Evolutionary conservation across 2,888 invertebrate genomes (phyloP).

Genomic region (Cheilosia pagana): DNA sequence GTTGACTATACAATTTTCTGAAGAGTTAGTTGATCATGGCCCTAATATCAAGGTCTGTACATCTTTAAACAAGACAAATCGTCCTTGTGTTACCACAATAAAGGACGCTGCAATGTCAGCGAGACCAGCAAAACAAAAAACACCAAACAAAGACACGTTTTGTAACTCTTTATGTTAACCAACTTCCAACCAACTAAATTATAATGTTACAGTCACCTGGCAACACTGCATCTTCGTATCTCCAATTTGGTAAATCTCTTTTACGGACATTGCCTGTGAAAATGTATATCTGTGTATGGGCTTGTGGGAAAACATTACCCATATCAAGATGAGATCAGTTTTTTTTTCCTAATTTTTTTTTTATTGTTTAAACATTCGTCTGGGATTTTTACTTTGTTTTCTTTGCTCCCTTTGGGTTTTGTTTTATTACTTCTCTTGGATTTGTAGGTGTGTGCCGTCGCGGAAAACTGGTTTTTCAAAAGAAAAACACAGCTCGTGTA

Average conservation of each 20-base stretch:
- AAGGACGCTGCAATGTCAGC: too few species aligned
- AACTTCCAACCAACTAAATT: too few species aligned
- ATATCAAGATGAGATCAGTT: slow-evolving; percentile 7
- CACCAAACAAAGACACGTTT: too few species aligned
- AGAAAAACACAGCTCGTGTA: slow-evolving; percentile 46
- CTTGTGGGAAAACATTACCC: slow-evolving; percentile 48
- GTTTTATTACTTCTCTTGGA: slow-evolving; percentile 31
- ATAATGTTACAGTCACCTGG: too few species aligned
- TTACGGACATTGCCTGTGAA: background rate
- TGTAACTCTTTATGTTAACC: too few species aligned
- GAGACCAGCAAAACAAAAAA: too few species aligned
- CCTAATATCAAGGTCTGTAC: too few species aligned
- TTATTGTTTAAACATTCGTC: slow-evolving; percentile 4
- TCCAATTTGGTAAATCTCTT: background rate
- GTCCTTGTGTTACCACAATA: too few species aligned
- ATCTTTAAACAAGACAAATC: too few species aligned
- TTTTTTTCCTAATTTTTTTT: background rate
- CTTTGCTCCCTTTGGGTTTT: slow-evolving; percentile 17
- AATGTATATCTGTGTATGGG: slow-evolving; percentile 22
- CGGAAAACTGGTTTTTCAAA: slow-evolving; percentile 68
- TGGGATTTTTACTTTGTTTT: slow-evolving; percentile 2
- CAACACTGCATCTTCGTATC: background rate
- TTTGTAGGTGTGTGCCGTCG: slow-evolving; percentile 66
- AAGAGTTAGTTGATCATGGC: too few species aligned
- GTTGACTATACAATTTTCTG: too few species aligned